Percentiles rank a stretch among this genome's conserved stretches.
Conservation (phyloP, 2,113 vertebrate species). For the Rhabdornis inornatus region DNA sequence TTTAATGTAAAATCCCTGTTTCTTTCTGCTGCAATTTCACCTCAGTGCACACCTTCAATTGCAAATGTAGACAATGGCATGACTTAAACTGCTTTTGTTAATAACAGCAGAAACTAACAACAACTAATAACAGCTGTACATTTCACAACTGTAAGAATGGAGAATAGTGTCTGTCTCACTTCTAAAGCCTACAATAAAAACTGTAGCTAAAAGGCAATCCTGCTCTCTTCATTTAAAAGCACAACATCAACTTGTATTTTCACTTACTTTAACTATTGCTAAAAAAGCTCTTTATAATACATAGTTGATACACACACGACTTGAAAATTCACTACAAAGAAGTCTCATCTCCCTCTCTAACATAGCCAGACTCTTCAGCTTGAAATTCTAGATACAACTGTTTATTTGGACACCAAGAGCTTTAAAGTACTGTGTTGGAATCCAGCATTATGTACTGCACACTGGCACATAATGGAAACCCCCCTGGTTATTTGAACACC, state of each 20-base stretch:
- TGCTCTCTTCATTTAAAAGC: background rate
- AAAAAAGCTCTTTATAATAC: background rate
- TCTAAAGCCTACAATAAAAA: background rate
- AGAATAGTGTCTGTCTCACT: background rate
- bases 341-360: background rate
- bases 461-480: background rate
- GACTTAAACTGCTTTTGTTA: background rate
- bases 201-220: background rate
- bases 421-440: slow-evolving; percentile 27
- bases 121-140: background rate
- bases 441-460: background rate
- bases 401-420: slow-evolving; percentile 25
- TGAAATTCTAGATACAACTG: background rate
- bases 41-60: background rate
- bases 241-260: background rate
- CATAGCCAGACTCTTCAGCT: background rate
- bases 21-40: background rate
- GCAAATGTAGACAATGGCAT: background rate
- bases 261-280: background rate
- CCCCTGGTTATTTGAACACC: background rate
- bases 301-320: background rate
- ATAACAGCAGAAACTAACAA: background rate
- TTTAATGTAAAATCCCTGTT: background rate
- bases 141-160: background rate
- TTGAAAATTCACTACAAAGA: background rate